phyloP scores from a whole-genome alignment of 2,888 invertebrate genomes.

The Hydrotaea diabolus region DNA sequence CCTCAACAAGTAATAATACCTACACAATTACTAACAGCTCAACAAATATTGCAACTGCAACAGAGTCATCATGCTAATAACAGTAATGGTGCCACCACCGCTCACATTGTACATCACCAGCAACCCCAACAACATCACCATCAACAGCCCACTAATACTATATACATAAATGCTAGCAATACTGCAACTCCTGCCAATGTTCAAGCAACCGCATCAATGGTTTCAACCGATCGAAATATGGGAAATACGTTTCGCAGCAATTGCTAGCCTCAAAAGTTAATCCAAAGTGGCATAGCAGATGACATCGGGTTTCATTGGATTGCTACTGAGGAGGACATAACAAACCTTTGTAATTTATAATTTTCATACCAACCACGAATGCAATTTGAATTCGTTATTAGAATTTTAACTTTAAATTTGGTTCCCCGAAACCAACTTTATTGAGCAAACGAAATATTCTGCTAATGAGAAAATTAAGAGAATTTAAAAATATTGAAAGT shows the following conservation, averaged over 20 bases:
- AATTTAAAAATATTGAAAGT: too few relatives aligned
- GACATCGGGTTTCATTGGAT: background rate
- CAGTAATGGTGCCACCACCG: conserved; percentile 50
- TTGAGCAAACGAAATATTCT: too few relatives aligned
- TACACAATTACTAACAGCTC: conserved; percentile 73
- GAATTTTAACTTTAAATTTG: too few relatives aligned
- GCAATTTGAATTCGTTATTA: too few relatives aligned
- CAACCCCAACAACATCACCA: conserved; percentile 60
- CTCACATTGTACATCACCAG: conserved; percentile 58
- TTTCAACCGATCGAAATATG: conserved; percentile 72
- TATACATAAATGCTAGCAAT: conserved; percentile 68
- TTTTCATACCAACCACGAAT: conserved; percentile 12
- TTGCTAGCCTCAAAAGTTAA: conserved; percentile 69
- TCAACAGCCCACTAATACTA: conserved; percentile 67
- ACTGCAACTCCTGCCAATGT: conserved; percentile 53
- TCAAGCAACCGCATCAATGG: conserved; percentile 67
- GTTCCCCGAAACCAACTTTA: too few relatives aligned
- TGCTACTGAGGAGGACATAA: conserved; percentile 52
- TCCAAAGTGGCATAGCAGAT: conserved; percentile 32
- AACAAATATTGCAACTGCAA: conserved; percentile 74
- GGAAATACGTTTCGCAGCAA: conserved; percentile 72
- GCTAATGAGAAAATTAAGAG: too few relatives aligned
- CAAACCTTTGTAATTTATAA: conserved; percentile 55
- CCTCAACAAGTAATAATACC: conserved; percentile 76
- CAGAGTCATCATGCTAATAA: conserved; percentile 49